phyloP scores from a whole-genome alignment of 2,888 invertebrate species.

The Chrysolina oricalcia region DNA sequence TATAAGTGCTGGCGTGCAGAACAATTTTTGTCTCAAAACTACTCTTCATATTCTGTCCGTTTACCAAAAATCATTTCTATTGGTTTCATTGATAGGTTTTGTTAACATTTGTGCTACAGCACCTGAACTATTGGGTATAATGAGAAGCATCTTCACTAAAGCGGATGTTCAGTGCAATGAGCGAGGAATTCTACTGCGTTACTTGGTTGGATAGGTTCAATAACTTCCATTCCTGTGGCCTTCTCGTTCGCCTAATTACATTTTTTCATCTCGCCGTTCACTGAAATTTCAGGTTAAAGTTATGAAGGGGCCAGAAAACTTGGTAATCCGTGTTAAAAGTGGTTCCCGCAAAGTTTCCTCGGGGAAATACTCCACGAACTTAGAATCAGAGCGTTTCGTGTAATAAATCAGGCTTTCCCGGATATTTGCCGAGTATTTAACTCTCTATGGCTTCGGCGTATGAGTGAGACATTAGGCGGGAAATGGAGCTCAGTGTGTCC shows the following conservation, averaged over 20 bases:
- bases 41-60: too few species aligned
- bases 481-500: too few species aligned
- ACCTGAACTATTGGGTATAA: background rate
- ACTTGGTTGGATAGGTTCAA: background rate
- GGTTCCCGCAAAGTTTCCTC: background rate
- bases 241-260: background rate
- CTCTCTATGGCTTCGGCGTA: background rate
- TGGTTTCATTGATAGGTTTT: too few species aligned
- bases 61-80: too few species aligned
- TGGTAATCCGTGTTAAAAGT: background rate
- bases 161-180: background rate
- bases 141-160: background rate
- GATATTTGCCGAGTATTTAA: background rate
- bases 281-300: background rate
- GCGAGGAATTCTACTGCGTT: background rate
- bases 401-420: background rate
- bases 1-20: too few species aligned
- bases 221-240: background rate
- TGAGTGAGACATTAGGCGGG: background rate
- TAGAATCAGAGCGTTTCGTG: background rate
- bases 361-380: background rate
- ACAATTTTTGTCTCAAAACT: too few species aligned
- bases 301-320: background rate
- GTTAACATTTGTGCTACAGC: too few species aligned
- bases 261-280: background rate